A percentile compares a stretch with the other conserved stretches of the same genome.
phyloP scores from a whole-genome alignment of 1,140 invertebrate genomes.

The Asbolus verrucosus region DNA sequence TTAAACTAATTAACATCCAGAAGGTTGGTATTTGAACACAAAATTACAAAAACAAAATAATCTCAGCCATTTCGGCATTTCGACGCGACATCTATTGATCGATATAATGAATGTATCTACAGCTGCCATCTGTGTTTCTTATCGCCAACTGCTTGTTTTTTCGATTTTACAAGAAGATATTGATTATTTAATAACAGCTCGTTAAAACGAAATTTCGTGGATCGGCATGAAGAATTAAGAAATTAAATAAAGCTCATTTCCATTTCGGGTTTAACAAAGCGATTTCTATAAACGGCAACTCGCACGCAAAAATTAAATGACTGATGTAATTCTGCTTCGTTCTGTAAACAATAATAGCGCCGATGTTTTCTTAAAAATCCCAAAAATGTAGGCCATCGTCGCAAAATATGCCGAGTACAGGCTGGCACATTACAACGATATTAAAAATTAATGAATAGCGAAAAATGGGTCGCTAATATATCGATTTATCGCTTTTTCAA shows the following conservation, averaged over 20 bases:
- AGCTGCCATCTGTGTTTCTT: no score
- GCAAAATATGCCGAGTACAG: constrained; percentile 11
- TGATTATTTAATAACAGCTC: no score
- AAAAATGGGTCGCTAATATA: not conserved
- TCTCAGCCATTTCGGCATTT: no score
- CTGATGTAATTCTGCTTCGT: constrained; percentile 6
- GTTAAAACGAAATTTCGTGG: no score
- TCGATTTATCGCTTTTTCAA: not conserved
- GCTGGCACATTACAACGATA: constrained; percentile 31
- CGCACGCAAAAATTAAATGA: constrained; percentile 27
- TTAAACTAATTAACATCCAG: no score
- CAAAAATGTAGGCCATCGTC: constrained; percentile 13
- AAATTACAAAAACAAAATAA: no score
- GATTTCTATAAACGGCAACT: constrained; percentile 11
- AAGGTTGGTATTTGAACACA: no score
- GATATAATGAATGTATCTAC: no score
- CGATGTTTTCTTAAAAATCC: constrained; percentile 12
- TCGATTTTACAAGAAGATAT: no score
- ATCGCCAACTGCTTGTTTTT: no score
- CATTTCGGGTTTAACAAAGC: constrained; percentile 3
- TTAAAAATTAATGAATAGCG: constrained; percentile 11
- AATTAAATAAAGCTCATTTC: not conserved
- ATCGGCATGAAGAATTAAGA: no score
- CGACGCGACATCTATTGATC: no score
- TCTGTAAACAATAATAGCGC: constrained; percentile 16